These are phyloP conservation scores for Phylloscopus whistleri DNA, from an alignment of 2,113 vertebrate species.

Conservation along the genomic window DNA sequence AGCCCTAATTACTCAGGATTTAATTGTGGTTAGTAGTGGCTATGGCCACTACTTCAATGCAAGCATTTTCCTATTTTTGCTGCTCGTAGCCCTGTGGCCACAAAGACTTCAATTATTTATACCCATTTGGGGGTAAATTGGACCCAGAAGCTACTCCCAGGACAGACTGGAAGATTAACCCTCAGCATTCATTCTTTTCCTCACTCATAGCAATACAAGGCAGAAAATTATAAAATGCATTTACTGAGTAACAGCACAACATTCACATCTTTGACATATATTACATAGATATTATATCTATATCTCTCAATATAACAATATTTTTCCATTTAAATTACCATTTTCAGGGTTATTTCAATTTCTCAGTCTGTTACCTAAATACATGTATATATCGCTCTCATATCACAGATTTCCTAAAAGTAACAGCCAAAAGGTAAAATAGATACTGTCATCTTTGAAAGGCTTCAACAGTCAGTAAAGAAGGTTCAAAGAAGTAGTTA, in stretches of 20 bases:
- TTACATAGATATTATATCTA: background rate
- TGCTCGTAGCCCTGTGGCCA: background rate
- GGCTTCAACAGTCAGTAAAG: background rate
- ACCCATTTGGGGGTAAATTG: background rate
- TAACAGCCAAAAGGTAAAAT: background rate
- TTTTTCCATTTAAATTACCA: background rate
- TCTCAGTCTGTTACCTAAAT: background rate
- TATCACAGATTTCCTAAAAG: background rate
- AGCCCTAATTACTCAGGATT: background rate
- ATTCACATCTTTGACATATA: background rate
- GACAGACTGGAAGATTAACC: background rate
- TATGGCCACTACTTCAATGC: background rate
- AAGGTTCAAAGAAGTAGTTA: background rate
- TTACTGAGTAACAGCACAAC: background rate
- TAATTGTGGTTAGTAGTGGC: background rate
- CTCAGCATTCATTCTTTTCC: background rate
- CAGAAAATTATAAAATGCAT: background rate
- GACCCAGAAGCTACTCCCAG: background rate
- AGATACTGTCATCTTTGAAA: slow-evolving; percentile 17
- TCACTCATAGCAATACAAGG: background rate
- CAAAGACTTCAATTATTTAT: background rate
- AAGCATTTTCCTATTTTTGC: background rate
- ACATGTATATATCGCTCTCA: background rate
- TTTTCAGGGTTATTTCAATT: background rate
- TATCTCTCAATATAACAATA: background rate